phyloP scores from a whole-genome alignment of 2,888 invertebrate species.

The Tanytarsus gracilentus region DNA sequence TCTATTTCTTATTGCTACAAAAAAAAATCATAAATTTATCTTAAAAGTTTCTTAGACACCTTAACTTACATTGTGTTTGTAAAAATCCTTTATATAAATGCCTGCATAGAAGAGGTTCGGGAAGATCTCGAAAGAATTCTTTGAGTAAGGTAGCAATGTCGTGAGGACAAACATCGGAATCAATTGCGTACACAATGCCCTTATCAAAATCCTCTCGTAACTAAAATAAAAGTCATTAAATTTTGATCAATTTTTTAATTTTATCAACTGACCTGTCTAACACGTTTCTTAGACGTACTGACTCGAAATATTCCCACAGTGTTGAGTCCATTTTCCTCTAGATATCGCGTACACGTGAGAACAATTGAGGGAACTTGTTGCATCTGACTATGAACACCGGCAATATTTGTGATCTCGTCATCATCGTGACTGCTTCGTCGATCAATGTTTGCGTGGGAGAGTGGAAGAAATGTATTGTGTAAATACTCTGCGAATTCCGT shows the following conservation, averaged over 20 bases:
- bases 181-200: conserved; percentile 62
- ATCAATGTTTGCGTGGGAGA: conserved; percentile 21
- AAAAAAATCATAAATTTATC: conserved; percentile 30
- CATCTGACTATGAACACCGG: conserved; percentile 33
- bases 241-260: not conserved
- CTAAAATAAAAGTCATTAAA: conserved; percentile 43
- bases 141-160: conserved; percentile 89
- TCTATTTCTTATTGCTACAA: conserved; percentile 75
- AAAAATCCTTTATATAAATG: conserved; percentile 85
- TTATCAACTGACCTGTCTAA: conserved; percentile 61
- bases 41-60: not conserved
- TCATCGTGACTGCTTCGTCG: conserved; percentile 41
- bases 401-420: conserved; percentile 32
- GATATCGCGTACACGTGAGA: conserved; percentile 68
- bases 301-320: conserved; percentile 87
- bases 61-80: conserved; percentile 74
- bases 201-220: conserved; percentile 84
- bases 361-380: conserved; percentile 68
- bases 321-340: conserved; percentile 70
- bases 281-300: conserved; percentile 83
- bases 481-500: conserved; percentile 22
- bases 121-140: conserved; percentile 86
- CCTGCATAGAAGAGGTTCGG: conserved; percentile 82
- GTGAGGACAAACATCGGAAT: conserved; percentile 78
- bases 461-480: conserved; percentile 21